These are phyloP conservation scores for Chloropsis cyanopogon DNA, from an alignment of 2,113 vertebrate genomes.

Conservation along the genomic window DNA sequence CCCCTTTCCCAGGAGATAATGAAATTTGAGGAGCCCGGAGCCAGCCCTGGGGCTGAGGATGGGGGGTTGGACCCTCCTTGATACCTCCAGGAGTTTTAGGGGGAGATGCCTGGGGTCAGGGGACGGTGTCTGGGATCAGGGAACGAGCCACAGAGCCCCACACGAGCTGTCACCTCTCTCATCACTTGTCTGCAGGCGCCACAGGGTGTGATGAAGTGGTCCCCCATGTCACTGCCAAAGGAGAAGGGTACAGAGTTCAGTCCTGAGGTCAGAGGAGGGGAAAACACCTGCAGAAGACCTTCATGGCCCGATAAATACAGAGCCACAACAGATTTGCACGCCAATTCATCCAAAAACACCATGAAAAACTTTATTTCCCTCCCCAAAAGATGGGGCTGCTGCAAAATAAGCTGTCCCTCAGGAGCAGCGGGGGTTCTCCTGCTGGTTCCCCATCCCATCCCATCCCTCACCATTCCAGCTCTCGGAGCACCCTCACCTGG, in stretches of 20 bases:
- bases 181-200: conserved; percentile 94
- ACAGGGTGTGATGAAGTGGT: conserved; percentile 84
- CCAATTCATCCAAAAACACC: not conserved
- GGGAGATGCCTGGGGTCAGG: not conserved
- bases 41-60: not conserved
- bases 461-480: accelerated
- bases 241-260: conserved; percentile 27
- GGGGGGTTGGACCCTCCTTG: not conserved
- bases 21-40: not conserved
- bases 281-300: not conserved
- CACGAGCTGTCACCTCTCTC: conserved; percentile 80
- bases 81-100: not conserved
- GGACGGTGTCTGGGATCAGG: not conserved
- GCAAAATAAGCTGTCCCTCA: not conserved
- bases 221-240: conserved; percentile 77
- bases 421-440: not conserved
- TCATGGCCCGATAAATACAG: not conserved
- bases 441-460: accelerated
- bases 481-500: conserved; percentile 70
- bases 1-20: not conserved
- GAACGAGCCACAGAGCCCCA: accelerated
- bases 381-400: not conserved
- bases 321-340: not conserved
- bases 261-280: too few relatives aligned
- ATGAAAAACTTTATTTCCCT: not conserved